These are phyloP conservation scores for Cydia pomonella DNA, from an alignment of 1,140 invertebrate genomes.

Conservation along the genomic window DNA sequence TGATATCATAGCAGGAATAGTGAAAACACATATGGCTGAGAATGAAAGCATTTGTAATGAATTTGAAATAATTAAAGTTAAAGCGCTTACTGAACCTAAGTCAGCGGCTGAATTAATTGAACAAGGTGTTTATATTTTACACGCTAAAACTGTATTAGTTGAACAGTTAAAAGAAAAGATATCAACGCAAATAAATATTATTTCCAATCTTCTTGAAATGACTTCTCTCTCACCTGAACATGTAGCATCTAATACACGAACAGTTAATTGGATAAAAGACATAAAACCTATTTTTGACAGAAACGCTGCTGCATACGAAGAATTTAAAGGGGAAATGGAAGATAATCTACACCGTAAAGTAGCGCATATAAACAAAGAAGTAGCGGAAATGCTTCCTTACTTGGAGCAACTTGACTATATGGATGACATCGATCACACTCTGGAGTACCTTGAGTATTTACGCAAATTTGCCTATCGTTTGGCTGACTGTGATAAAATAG, in stretches of 20 bases:
- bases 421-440: slow-evolving; percentile 84
- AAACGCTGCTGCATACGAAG: slow-evolving; percentile 88
- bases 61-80: slow-evolving; percentile 83
- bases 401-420: slow-evolving; percentile 85
- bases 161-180: slow-evolving; percentile 84
- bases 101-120: slow-evolving; percentile 88
- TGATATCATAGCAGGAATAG: slow-evolving; percentile 68
- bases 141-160: slow-evolving; percentile 83
- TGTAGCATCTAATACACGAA: slow-evolving; percentile 84
- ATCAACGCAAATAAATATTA: slow-evolving; percentile 82
- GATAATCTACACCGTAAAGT: slow-evolving; percentile 86
- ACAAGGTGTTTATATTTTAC: slow-evolving; percentile 84
- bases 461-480: slow-evolving; percentile 87
- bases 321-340: slow-evolving; percentile 90
- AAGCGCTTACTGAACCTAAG: slow-evolving; percentile 83
- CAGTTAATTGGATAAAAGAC: slow-evolving; percentile 86
- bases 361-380: slow-evolving; percentile 84
- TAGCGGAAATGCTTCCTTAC: slow-evolving; percentile 87
- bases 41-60: slow-evolving; percentile 84
- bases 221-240: slow-evolving; percentile 84
- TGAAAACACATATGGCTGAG: slow-evolving; percentile 67
- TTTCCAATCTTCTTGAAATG: slow-evolving; percentile 85
- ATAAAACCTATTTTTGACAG: slow-evolving; percentile 87
- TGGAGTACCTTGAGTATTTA: slow-evolving; percentile 86
- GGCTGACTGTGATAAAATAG: slow-evolving; percentile 86